phyloP scores from a whole-genome alignment of 2,888 invertebrate genomes.

The Octodonta nipae region DNA sequence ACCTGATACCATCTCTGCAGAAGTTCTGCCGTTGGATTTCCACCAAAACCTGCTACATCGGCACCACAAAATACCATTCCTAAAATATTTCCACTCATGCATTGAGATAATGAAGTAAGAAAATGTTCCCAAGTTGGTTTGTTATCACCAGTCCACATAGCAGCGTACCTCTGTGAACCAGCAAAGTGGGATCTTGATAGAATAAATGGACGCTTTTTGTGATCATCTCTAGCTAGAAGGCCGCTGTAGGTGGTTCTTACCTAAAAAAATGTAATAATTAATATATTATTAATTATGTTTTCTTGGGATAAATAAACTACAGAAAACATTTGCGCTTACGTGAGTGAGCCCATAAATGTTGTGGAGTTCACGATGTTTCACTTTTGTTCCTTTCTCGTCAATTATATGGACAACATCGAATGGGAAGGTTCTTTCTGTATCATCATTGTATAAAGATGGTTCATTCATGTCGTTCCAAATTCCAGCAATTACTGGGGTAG shows the following conservation, averaged over 20 bases:
- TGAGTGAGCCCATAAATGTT: constrained; percentile 73
- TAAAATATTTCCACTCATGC: constrained; percentile 54
- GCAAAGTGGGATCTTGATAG: constrained; percentile 79
- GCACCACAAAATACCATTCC: constrained; percentile 88
- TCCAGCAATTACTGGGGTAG: constrained; percentile 54
- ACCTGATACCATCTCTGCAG: constrained; percentile 59
- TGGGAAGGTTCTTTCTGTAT: constrained; percentile 71
- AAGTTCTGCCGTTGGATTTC: constrained; percentile 81
- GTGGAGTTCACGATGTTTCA: constrained; percentile 82
- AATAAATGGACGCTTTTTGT: constrained; percentile 66
- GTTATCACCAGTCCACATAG: constrained; percentile 98
- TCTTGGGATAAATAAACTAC: too few species aligned
- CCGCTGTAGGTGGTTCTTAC: constrained; percentile 52
- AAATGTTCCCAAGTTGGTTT: constrained; percentile 84
- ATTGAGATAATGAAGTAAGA: constrained; percentile 75
- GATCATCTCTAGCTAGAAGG: constrained; percentile 43
- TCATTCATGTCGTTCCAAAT: constrained; percentile 99
- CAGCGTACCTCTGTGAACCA: constrained; percentile 78
- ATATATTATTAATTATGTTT: too few species aligned
- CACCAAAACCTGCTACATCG: constrained; percentile 94
- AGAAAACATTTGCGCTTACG: constrained; percentile 17
- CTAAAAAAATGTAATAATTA: too few species aligned
- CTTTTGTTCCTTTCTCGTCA: constrained; percentile 47
- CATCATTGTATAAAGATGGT: constrained; percentile 80
- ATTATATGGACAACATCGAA: constrained; percentile 68